phyloP scores from a whole-genome alignment of 2,113 vertebrate species.

The Turnix velox region DNA sequence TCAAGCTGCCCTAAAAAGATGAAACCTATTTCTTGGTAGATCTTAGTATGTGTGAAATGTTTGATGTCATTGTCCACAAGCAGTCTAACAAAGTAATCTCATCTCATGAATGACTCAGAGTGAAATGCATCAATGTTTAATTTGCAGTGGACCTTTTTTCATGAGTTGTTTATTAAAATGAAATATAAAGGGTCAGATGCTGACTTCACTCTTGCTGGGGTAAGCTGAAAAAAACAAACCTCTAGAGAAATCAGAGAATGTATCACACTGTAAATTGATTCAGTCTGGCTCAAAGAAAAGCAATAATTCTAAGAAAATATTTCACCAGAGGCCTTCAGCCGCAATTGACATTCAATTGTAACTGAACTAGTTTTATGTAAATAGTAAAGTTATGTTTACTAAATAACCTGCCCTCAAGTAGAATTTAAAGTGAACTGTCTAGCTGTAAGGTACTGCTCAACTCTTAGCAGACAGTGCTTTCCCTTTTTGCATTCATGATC shows the following conservation, averaged over 20 bases:
- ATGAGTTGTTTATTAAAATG: background rate
- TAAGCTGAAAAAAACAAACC: background rate
- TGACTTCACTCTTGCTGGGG: background rate
- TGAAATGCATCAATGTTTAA: background rate
- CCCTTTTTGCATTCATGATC: background rate
- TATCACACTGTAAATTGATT: background rate
- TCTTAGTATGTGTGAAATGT: background rate
- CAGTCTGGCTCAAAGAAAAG: background rate
- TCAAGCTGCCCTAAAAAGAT: background rate
- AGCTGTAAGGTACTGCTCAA: background rate
- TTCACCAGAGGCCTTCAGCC: background rate
- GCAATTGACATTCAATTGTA: background rate
- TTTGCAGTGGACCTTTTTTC: background rate
- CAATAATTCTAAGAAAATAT: background rate
- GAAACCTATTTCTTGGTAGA: background rate
- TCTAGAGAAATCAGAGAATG: background rate
- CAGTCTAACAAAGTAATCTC: background rate
- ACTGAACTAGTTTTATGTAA: conserved; percentile 17
- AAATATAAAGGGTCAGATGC: background rate
- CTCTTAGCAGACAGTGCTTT: background rate
- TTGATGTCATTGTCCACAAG: background rate
- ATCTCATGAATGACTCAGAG: background rate
- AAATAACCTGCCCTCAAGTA: background rate
- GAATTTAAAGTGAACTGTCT: background rate
- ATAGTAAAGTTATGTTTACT: background rate